phyloP scores from a whole-genome alignment of 2,113 vertebrate species.

The Engystomops pustulosus region DNA sequence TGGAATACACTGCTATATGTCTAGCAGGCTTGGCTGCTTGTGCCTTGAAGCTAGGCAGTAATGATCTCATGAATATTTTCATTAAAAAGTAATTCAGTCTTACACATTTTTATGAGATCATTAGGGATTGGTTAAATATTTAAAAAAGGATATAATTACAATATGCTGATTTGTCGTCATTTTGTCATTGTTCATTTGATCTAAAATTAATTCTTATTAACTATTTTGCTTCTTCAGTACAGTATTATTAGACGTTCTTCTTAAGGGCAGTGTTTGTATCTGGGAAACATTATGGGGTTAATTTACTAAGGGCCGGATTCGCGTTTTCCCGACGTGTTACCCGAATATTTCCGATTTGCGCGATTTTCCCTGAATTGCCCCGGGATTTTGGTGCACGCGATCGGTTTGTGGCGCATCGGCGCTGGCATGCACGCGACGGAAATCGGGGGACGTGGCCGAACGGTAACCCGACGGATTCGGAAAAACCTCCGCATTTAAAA shows the following conservation, averaged over 20 bases:
- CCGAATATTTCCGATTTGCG: no score
- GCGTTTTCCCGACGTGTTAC: no score
- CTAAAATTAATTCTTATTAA: constrained; percentile 52
- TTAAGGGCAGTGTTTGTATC: constrained; percentile 22
- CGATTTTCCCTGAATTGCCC: no score
- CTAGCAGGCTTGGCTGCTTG: constrained; percentile 3
- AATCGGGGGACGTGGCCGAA: no score
- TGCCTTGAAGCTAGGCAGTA: constrained; percentile 51
- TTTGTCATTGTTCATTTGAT: constrained; percentile 46
- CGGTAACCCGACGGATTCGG: no score
- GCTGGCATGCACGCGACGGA: no score
- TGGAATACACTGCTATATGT: constrained; percentile 23
- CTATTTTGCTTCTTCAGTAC: constrained; percentile 8
- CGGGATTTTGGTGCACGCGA: no score
- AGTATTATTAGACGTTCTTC: constrained; percentile 4
- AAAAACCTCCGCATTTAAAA: no score
- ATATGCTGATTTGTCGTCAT: constrained; percentile 53
- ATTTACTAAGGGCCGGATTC: no score
- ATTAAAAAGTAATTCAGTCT: constrained; percentile 54
- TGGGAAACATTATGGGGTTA: no score
- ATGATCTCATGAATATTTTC: constrained; percentile 58
- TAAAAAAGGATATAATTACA: constrained; percentile 58
- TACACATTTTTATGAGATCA: constrained; percentile 49
- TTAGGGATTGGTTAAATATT: constrained; percentile 56
- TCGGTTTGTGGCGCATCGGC: no score